Base-by-base conservation (phyloP, 2,113 vertebrate genomes). In the Indicator maculatus region DNA sequence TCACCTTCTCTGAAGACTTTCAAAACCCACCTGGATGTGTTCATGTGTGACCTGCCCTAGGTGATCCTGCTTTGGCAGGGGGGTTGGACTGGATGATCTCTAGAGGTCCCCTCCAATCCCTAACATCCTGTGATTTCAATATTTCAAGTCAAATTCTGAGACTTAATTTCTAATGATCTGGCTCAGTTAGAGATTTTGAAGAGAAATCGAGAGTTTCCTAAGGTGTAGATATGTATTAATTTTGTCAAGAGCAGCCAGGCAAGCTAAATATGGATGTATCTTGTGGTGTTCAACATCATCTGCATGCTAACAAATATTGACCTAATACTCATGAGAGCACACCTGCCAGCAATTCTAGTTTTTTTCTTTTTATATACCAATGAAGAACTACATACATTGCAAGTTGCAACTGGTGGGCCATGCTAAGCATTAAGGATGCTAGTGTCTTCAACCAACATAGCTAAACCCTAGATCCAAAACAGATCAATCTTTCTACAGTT, bases 311-410 rank as follows among this genome's bases (percentile, higher is more conserved):
- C 28, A 75, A 16, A 59, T 58, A 85, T 16, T 75, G 44, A 71
- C 33, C n/a, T 56, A 78, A 71, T 36, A 28, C 17, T 64, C 66
- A 41, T 0, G 0, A 41, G 6, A 89, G 14, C 38, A 72, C 33
- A 72, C 41, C 31, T 76, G 50, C 59, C 75, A 72, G 24, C 9
- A 78, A 76, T 83, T 47, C 8, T 5, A 38, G 6, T 67, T 66
- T 73, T 18, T 56, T 71, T 73, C 21, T 56, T 71, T 50, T 30
- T 60, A n/a, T 3, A 4, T 59, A 31, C 16, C 52, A n/a, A 6
- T 45, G 53, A 84, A 90, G 45, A 89, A 14, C 30, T 86, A 12
- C 5, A 24, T 23, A 66, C 0, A 2, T 11, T 74, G 24, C 41
- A 87, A 39, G 47, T 8, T 70, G 52, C n/a, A 78, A n/a, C 4